phyloP scores from a whole-genome alignment of 2,888 invertebrate genomes.

The Calephelis perditalis region DNA sequence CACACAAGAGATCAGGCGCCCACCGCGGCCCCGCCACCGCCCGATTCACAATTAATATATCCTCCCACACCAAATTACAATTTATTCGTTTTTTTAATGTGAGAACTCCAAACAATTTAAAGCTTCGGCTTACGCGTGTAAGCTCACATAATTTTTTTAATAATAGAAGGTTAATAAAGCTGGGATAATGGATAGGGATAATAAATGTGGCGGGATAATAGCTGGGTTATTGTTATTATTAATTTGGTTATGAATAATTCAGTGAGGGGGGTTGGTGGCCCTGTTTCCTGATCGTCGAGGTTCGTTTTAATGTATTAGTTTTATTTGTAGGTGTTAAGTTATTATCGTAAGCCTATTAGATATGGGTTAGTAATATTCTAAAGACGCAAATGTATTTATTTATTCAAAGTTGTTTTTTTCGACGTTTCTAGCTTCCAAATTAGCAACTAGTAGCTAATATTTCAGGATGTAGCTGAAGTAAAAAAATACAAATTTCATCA shows the following conservation, averaged over 20 bases:
- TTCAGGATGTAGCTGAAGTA: too few relatives aligned
- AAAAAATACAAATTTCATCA: too few relatives aligned
- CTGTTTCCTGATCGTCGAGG: neutral
- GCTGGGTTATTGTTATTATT: constrained; percentile 58
- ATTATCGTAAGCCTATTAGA: constrained; percentile 17
- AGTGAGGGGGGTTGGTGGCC: constrained; percentile 41
- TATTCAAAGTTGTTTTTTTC: too few relatives aligned
- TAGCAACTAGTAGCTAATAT: too few relatives aligned
- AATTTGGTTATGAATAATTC: constrained; percentile 70
- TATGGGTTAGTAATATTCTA: neutral
- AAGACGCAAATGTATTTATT: too few relatives aligned
- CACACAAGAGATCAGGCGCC: constrained; percentile 43
- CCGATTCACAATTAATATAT: constrained; percentile 35
- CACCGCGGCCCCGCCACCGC: constrained; percentile 6
- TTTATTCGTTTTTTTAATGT: constrained; percentile 32
- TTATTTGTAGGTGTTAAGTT: constrained; percentile 13
- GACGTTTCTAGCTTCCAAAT: too few relatives aligned
- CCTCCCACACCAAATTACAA: constrained; percentile 10
- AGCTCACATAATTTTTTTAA: constrained; percentile 74
- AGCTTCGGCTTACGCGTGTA: constrained; percentile 60
- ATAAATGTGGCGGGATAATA: constrained; percentile 15
- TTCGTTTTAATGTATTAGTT: neutral
- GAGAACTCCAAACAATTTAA: constrained; percentile 66
- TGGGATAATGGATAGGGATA: constrained; percentile 10
- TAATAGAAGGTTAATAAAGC: constrained; percentile 42